phyloP scores from a whole-genome alignment of 2,888 invertebrate genomes.

The Synergus gifuensis region DNA sequence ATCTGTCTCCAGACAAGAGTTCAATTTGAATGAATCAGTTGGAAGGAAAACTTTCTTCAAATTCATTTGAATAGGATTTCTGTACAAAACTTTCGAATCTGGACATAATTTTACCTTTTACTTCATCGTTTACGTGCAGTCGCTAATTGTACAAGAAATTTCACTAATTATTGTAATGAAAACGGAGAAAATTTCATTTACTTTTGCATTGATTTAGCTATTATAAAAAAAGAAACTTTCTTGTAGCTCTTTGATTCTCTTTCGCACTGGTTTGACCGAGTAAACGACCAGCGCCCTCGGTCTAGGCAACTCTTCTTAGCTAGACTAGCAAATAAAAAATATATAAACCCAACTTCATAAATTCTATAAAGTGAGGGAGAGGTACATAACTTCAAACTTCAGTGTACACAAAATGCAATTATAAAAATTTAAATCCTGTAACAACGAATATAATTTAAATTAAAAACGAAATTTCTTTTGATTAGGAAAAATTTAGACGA shows the following conservation, averaged over 20 bases:
- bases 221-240: slow-evolving; percentile 3
- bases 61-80: too few relatives aligned
- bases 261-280: slow-evolving; percentile 36
- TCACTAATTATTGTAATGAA: neutral
- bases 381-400: neutral
- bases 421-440: neutral
- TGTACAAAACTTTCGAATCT: too few relatives aligned
- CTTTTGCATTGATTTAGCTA: slow-evolving; percentile 18
- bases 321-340: slow-evolving; percentile 26
- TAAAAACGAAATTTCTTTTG: too few relatives aligned
- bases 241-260: slow-evolving; percentile 13
- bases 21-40: too few relatives aligned
- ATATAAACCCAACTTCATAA: neutral
- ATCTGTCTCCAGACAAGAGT: too few relatives aligned
- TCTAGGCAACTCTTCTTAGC: slow-evolving; percentile 43
- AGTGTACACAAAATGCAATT: neutral
- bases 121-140: neutral
- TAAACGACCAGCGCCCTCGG: slow-evolving; percentile 52
- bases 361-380: neutral
- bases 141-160: neutral
- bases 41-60: too few relatives aligned
- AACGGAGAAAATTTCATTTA: neutral
- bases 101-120: neutral
- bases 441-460: neutral
- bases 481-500: neutral